Conservation (phyloP, 2,113 vertebrate species). For the Plotosus lineatus region DNA sequence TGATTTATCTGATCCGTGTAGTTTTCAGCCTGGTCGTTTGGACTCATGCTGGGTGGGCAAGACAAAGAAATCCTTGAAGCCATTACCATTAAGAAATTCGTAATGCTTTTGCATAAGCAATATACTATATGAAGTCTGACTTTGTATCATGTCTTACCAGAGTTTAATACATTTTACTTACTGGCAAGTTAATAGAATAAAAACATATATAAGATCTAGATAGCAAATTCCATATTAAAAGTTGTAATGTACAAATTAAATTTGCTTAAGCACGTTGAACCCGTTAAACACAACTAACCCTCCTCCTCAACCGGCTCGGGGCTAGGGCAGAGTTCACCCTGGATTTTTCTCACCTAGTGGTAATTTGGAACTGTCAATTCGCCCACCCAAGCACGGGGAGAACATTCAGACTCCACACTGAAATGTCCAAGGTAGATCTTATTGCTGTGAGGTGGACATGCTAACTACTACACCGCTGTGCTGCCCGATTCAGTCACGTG, state of each 20-base stretch:
- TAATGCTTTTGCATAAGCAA: neutral
- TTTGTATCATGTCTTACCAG: neutral
- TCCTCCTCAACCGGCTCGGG: too few relatives aligned
- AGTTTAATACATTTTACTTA: neutral
- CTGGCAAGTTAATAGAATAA: neutral
- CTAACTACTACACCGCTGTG: too few relatives aligned
- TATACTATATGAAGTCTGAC: neutral
- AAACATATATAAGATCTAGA: neutral
- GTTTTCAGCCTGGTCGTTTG: neutral
- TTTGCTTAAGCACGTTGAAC: neutral
- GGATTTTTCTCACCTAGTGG: too few relatives aligned
- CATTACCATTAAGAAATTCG: neutral
- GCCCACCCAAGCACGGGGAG: too few relatives aligned
- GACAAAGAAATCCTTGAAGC: neutral
- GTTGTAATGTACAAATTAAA: neutral
- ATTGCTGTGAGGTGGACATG: too few relatives aligned
- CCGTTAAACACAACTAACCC: neutral
- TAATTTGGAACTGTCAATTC: too few relatives aligned
- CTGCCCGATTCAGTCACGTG: too few relatives aligned
- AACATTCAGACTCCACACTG: too few relatives aligned
- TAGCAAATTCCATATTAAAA: neutral
- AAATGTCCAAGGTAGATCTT: too few relatives aligned
- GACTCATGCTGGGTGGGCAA: neutral
- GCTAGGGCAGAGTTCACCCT: too few relatives aligned
- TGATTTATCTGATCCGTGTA: neutral